phyloP scores from a whole-genome alignment of 2,888 invertebrate species.

The Thumatha senex region DNA sequence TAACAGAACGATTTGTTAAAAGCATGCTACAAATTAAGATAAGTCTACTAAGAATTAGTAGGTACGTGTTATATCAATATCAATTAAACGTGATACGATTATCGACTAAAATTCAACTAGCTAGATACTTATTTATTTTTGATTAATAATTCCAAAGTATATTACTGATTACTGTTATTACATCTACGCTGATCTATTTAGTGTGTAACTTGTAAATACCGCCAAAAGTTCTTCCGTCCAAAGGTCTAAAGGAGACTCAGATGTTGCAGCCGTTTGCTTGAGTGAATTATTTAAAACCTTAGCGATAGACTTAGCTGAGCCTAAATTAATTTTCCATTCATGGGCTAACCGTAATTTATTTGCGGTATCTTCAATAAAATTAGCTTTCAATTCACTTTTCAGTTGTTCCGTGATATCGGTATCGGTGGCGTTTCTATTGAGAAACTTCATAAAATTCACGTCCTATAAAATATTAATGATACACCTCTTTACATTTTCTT shows the following conservation, averaged over 20 bases:
- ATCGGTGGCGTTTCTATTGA: not conserved
- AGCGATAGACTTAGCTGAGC: not conserved
- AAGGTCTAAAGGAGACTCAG: not conserved
- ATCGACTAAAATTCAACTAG: not conserved
- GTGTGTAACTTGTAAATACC: not conserved
- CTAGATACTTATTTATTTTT: not conserved
- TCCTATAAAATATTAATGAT: slow-evolving; percentile 2
- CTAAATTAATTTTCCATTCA: not conserved
- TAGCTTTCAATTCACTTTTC: not conserved
- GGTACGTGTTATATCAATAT: not conserved
- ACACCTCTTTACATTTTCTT: too few species aligned
- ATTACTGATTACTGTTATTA: not conserved
- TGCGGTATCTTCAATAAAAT: not conserved
- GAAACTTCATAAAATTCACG: not conserved
- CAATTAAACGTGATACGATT: not conserved
- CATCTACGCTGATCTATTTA: not conserved
- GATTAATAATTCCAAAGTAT: not conserved
- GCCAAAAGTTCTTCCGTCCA: not conserved
- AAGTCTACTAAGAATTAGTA: too few species aligned
- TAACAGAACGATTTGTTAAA: too few species aligned
- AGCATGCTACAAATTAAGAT: too few species aligned
- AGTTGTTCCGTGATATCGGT: not conserved
- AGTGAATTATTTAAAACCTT: not conserved
- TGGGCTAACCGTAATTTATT: not conserved
- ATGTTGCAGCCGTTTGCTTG: not conserved